Percentiles rank a stretch among this genome's conserved stretches.
phyloP scores from a whole-genome alignment of 2,113 vertebrate genomes.

The Galemys pyrenaicus region DNA sequence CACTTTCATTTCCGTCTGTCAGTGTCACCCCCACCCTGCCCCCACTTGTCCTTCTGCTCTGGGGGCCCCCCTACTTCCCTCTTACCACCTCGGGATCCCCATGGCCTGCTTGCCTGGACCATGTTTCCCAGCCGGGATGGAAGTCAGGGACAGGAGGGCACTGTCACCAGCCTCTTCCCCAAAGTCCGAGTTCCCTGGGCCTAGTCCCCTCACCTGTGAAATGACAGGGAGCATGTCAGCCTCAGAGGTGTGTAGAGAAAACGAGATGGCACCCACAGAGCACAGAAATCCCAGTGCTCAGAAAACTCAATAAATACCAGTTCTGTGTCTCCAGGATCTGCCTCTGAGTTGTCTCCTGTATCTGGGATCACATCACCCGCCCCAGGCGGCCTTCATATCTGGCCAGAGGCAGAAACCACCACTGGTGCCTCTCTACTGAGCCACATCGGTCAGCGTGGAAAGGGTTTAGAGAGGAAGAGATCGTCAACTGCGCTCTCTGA shows the following conservation, averaged over 20 bases:
- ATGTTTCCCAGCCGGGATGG: background rate
- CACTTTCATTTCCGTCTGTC: slow-evolving; percentile 76
- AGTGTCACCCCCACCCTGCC: slow-evolving; percentile 3
- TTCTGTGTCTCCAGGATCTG: background rate
- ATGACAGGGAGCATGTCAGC: background rate
- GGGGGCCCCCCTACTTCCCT: background rate
- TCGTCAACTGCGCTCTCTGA: background rate
- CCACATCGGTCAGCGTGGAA: background rate
- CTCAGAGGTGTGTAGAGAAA: background rate
- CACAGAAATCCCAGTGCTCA: background rate
- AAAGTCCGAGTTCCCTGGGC: background rate
- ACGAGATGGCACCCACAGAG: background rate
- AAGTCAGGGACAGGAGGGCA: background rate
- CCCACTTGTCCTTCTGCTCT: background rate
- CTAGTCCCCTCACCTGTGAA: background rate
- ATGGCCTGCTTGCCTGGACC: background rate
- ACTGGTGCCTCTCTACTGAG: background rate
- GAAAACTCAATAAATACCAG: background rate
- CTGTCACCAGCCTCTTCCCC: background rate
- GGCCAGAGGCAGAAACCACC: background rate
- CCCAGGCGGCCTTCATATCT: background rate
- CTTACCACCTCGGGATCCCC: background rate
- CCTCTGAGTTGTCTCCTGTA: background rate
- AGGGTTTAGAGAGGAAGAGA: background rate
- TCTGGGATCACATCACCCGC: background rate